These are phyloP conservation scores for Salmo trutta DNA, from an alignment of 2,797 vertebrate genomes.

Conservation along the genomic window DNA sequence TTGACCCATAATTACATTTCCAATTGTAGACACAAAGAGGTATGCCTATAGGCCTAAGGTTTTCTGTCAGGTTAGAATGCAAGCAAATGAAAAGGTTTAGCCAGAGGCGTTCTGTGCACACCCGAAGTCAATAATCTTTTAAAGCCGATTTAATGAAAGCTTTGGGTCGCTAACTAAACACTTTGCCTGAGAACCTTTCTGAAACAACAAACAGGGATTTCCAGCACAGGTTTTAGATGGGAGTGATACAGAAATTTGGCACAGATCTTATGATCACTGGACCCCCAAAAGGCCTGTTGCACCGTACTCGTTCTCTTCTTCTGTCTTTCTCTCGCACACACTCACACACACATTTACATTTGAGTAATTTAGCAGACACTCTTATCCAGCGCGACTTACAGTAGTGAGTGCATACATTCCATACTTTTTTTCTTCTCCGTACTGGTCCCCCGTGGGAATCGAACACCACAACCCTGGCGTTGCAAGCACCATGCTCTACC, in stretches of 20 bases:
- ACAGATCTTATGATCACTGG: no score
- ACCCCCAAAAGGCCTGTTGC: no score
- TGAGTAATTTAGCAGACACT: background rate
- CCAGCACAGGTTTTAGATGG: background rate
- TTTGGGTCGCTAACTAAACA: background rate
- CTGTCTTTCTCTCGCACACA: background rate
- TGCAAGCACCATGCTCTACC: no score
- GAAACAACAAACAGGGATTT: conserved; percentile 2
- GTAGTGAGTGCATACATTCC: no score
- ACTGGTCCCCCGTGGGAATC: no score
- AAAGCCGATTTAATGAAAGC: conserved; percentile 20
- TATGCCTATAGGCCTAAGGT: background rate
- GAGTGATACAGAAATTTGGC: background rate
- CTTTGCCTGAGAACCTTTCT: conserved; percentile 1
- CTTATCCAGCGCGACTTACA: background rate
- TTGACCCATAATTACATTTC: background rate
- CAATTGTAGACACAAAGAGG: no score
- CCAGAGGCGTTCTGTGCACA: background rate
- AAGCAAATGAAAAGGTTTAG: conserved; percentile 8
- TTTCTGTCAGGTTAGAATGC: conserved; percentile 28
- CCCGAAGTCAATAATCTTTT: background rate
- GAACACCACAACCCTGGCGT: no score
- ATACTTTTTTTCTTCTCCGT: no score
- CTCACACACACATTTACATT: background rate
- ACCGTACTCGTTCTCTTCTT: background rate